Evolutionary conservation across 2,113 vertebrate genomes (phyloP).

Genomic region (Spermophilus dauricus): DNA sequence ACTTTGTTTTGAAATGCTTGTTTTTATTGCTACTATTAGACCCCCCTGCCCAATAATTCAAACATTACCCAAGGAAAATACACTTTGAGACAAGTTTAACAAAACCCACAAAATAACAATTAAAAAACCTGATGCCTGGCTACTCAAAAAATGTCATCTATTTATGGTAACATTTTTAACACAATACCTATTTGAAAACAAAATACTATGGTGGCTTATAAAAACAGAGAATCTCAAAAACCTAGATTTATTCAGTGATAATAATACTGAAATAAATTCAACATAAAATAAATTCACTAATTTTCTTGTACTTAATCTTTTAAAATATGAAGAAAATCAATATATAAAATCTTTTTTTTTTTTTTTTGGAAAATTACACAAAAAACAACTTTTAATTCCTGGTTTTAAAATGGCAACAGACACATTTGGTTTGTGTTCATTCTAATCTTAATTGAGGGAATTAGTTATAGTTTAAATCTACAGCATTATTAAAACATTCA

Average conservation of each 20-base stretch:
- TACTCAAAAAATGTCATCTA: constrained; percentile 54
- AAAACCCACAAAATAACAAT: constrained; percentile 42
- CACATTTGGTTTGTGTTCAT: background rate
- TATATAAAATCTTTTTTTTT: constrained; percentile 50
- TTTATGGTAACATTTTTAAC: background rate
- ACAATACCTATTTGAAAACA: background rate
- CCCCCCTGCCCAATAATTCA: background rate
- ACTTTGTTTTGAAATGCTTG: constrained; percentile 21
- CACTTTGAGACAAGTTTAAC: background rate
- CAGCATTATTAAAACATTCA: constrained; percentile 57
- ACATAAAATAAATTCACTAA: constrained; percentile 52
- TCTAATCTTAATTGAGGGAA: constrained; percentile 23
- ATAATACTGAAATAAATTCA: constrained; percentile 15
- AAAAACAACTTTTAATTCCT: constrained; percentile 41
- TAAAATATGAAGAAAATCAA: background rate
- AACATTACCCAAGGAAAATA: constrained; percentile 34
- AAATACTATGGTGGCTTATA: background rate
- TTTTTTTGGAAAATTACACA: constrained; percentile 23
- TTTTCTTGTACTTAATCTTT: background rate
- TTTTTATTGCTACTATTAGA: background rate
- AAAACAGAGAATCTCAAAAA: constrained; percentile 39
- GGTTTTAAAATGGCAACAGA: constrained; percentile 48
- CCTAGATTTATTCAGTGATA: constrained; percentile 1
- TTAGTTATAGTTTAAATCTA: constrained; percentile 38
- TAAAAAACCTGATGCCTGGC: constrained; percentile 30